Evolutionary conservation across 2,888 invertebrate genomes (phyloP).

Genomic region (Trisateles emortualis): DNA sequence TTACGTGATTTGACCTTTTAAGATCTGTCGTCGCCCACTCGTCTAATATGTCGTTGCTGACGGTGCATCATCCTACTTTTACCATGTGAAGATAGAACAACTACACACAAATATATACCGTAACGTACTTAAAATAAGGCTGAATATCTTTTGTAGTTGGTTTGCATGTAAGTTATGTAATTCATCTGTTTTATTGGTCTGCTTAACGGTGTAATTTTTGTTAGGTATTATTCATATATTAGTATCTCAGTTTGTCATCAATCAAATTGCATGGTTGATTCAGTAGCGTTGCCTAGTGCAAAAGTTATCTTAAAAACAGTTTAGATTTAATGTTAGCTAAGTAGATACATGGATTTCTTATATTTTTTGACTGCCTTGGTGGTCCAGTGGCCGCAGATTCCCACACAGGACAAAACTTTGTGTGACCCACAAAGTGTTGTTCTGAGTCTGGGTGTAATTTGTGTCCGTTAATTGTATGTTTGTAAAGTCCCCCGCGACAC

Average conservation of each 20-base stretch:
- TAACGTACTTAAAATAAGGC: background rate
- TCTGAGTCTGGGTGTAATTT: no score
- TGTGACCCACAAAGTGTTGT: no score
- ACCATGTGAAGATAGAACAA: slow-evolving; percentile 28
- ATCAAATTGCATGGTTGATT: no score
- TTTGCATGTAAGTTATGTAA: slow-evolving; percentile 43
- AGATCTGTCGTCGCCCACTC: slow-evolving; percentile 62
- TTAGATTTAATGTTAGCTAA: no score
- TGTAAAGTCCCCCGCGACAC: no score
- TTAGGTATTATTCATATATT: slow-evolving; percentile 23
- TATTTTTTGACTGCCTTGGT: no score
- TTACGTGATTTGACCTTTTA: slow-evolving; percentile 71
- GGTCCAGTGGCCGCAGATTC: no score
- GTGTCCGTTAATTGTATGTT: no score
- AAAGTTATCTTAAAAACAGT: no score
- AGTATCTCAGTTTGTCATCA: slow-evolving; percentile 26
- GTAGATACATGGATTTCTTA: no score
- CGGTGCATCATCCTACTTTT: slow-evolving; percentile 51
- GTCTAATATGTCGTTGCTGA: slow-evolving; percentile 45
- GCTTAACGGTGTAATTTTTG: slow-evolving; percentile 39
- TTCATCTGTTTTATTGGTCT: slow-evolving; percentile 30
- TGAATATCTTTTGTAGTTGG: slow-evolving; percentile 12
- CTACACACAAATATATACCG: slow-evolving; percentile 18
- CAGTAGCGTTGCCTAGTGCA: no score
- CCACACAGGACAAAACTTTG: no score